These are phyloP conservation scores for Xiphophorus hellerii DNA, from an alignment of 2,113 vertebrate genomes.

Conservation along the genomic window DNA sequence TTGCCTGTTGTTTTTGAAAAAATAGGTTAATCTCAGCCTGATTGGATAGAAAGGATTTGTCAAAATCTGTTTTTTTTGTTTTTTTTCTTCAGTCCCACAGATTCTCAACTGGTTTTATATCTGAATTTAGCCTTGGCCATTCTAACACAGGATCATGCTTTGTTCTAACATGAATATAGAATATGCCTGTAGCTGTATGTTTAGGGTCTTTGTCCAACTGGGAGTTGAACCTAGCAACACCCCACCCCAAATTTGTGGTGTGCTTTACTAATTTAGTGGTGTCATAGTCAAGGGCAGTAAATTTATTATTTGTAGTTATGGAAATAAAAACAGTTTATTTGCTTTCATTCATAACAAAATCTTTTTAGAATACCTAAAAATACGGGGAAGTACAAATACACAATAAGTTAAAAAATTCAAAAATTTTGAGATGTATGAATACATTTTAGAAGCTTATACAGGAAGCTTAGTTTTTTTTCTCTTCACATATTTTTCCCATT, in stretches of 20 bases:
- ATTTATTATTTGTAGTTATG: too few relatives aligned
- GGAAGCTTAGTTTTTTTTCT: not conserved
- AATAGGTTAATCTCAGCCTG: too few relatives aligned
- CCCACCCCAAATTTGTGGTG: too few relatives aligned
- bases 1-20: too few relatives aligned
- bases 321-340: not conserved
- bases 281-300: too few relatives aligned
- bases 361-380: not conserved
- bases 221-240: too few relatives aligned
- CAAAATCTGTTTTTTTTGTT: too few relatives aligned
- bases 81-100: not conserved
- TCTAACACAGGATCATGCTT: slow-evolving; percentile 5
- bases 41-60: too few relatives aligned
- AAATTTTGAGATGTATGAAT: not conserved
- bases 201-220: too few relatives aligned
- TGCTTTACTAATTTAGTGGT: too few relatives aligned
- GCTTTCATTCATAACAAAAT: not conserved
- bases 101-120: slow-evolving; percentile 49
- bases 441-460: not conserved
- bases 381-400: not conserved
- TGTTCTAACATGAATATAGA: too few relatives aligned
- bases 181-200: too few relatives aligned
- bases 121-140: slow-evolving; percentile 53
- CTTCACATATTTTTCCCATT: not conserved
- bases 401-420: not conserved